A percentile compares a stretch with the other conserved stretches of the same genome.
Conservation (phyloP, 2,888 invertebrate species). For the Odontocolon sp. region DNA sequence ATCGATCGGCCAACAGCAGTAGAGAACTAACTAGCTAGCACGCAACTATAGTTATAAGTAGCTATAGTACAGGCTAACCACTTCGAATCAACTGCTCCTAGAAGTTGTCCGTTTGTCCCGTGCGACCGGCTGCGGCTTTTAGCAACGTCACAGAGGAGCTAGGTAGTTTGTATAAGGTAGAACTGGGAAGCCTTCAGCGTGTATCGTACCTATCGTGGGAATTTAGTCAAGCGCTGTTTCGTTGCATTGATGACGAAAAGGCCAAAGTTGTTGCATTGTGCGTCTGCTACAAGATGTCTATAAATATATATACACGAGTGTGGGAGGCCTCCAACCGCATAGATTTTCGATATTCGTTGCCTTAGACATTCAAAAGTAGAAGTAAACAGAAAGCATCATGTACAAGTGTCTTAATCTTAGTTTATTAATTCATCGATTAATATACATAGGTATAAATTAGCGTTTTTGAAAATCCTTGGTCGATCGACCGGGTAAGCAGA, state of each 20-base stretch:
- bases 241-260: background rate
- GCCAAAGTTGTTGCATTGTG: slow-evolving; percentile 54
- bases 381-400: no score
- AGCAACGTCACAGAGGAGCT: slow-evolving; percentile 52
- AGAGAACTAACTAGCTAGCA: slow-evolving; percentile 10
- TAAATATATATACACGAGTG: background rate
- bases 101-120: slow-evolving; percentile 44
- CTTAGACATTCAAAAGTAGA: no score
- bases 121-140: slow-evolving; percentile 54
- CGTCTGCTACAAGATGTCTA: slow-evolving; percentile 7
- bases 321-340: background rate
- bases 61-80: slow-evolving; percentile 9
- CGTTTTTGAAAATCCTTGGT: background rate
- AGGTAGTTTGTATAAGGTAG: slow-evolving; percentile 17
- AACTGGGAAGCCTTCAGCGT: slow-evolving; percentile 40
- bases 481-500: background rate
- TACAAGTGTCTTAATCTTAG: no score
- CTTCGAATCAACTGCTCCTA: slow-evolving; percentile 25
- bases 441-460: background rate
- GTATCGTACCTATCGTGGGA: slow-evolving; percentile 71
- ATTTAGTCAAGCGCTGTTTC: slow-evolving; percentile 65
- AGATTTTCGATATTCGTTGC: no score
- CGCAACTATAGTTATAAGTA: slow-evolving; percentile 1
- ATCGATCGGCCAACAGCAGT: slow-evolving; percentile 44
- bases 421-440: no score